A percentile compares a stretch with the other conserved stretches of the same genome.
Conservation (phyloP, 1,140 invertebrate species). For the Nasonia giraulti region DNA sequence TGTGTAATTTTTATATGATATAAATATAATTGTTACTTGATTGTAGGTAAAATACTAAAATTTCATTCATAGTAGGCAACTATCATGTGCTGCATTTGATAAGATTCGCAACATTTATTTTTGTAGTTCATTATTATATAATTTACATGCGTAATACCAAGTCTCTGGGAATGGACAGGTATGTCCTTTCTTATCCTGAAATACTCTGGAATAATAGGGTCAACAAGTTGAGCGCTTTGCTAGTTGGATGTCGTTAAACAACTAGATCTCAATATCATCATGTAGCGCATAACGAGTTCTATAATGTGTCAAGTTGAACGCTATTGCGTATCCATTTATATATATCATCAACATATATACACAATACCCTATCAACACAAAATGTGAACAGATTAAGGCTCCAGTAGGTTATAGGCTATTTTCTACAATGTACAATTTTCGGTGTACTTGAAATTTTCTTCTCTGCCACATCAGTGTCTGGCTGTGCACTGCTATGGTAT, state of each 20-base stretch:
- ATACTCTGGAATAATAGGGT: conserved; percentile 42
- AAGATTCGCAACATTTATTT: conserved; percentile 72
- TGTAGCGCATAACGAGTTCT: conserved; percentile 65
- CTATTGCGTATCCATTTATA: conserved; percentile 70
- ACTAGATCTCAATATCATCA: conserved; percentile 45
- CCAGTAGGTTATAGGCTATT: conserved; percentile 74
- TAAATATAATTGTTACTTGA: conserved; percentile 70
- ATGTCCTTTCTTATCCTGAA: conserved; percentile 11
- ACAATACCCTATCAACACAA: conserved; percentile 70
- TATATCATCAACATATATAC: conserved; percentile 74
- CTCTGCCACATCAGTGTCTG: conserved; percentile 67
- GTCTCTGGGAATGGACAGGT: neutral
- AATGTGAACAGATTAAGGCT: conserved; percentile 75
- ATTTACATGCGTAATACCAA: conserved; percentile 69
- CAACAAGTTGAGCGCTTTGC: conserved; percentile 48
- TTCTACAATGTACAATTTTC: conserved; percentile 74
- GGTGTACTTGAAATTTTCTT: conserved; percentile 65
- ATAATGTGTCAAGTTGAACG: conserved; percentile 66
- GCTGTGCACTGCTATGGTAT: conserved; percentile 73
- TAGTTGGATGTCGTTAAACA: conserved; percentile 40
- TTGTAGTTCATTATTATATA: conserved; percentile 63
- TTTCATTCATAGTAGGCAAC: conserved; percentile 72
- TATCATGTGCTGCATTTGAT: conserved; percentile 72
- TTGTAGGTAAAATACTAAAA: conserved; percentile 69
- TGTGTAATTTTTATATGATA: conserved; percentile 72